Base-by-base conservation (phyloP, 2,888 invertebrate species). In the Cataglyphis rosenhaueri region DNA sequence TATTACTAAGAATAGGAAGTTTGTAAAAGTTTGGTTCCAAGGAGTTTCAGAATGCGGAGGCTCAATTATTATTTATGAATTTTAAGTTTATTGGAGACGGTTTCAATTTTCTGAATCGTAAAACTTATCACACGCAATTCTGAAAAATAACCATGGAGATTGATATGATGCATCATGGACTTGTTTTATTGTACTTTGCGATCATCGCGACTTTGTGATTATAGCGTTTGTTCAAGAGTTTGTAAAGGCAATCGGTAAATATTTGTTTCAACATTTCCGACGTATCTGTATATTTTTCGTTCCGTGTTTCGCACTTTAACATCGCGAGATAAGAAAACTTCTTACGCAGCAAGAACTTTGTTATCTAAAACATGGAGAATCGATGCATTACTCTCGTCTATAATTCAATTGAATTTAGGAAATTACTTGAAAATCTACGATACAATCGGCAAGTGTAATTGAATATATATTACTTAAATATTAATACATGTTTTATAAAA, bases 201-300 rank as follows among this genome's bases (percentile, higher is more conserved):
- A 21, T 21, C 15, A 25, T 65, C 21, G 18, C 44, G 44, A 48
- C 9, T 35, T 5, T 35, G 18, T 18, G 18, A 15, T 9, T 10
- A 0, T 57, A 15, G 8, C 18, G 25, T 71, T 38, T 76, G 52
- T 71, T 65, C 35, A 41, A 38, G 3, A 55, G 32, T 15, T 25
- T 15, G 59, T 41, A 6, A 48, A 41, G 41, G 15, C 48, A 35
- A 61, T 52, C 18, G 48, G 78, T 78, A 48, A 62, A 48, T 73
- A 78, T 74, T 61, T 52, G 35, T 59, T 9, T 71, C 41, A n/a
- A 52, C 15, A 38, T 74, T 59, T 35, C 9, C 38, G n/a, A 61
- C 35, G n/a, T 79, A 76, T 78, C 61, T 75, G 35, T 64, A 18
- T 65, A 59, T 70, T 68, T 78, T 78, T 59, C 18, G 10, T 57